A percentile compares a stretch with the other conserved stretches of the same genome.
These are phyloP conservation scores for Catostomus latipinnis DNA, from an alignment of 2,797 vertebrate genomes.

Conservation along the genomic window DNA sequence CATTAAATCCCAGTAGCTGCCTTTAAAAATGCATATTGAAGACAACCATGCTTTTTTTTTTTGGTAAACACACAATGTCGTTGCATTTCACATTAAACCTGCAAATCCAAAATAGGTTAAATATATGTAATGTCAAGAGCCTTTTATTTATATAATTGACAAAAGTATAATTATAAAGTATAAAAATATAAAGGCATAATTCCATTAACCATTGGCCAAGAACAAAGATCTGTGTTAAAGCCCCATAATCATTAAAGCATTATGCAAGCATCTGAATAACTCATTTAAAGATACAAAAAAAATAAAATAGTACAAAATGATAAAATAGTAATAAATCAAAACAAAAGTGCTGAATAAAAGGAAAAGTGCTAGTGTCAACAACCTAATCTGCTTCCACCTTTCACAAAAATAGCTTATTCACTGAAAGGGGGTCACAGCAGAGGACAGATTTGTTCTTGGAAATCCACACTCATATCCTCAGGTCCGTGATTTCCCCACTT, in stretches of 20 bases:
- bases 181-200: constrained; percentile 48
- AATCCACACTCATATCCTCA: constrained; percentile 27
- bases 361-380: neutral
- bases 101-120: neutral
- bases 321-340: constrained; percentile 37
- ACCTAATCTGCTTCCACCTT: neutral
- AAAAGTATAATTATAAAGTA: constrained; percentile 54
- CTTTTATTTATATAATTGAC: neutral
- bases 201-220: neutral
- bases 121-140: neutral
- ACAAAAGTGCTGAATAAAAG: constrained; percentile 71
- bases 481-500: constrained; percentile 18
- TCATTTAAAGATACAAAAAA: constrained; percentile 33
- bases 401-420: constrained; percentile 49
- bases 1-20: constrained; percentile 16
- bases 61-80: neutral
- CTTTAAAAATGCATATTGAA: neutral
- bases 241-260: constrained; percentile 11
- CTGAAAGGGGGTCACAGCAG: constrained; percentile 70
- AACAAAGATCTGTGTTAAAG: constrained; percentile 1
- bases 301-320: constrained; percentile 33
- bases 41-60: too few relatives aligned
- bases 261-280: constrained; percentile 14
- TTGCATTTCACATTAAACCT: constrained; percentile 10
- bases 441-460: constrained; percentile 67